These are phyloP conservation scores for Leptestheria dahalacensis DNA, from an alignment of 1,140 invertebrate species.

Conservation along the genomic window DNA sequence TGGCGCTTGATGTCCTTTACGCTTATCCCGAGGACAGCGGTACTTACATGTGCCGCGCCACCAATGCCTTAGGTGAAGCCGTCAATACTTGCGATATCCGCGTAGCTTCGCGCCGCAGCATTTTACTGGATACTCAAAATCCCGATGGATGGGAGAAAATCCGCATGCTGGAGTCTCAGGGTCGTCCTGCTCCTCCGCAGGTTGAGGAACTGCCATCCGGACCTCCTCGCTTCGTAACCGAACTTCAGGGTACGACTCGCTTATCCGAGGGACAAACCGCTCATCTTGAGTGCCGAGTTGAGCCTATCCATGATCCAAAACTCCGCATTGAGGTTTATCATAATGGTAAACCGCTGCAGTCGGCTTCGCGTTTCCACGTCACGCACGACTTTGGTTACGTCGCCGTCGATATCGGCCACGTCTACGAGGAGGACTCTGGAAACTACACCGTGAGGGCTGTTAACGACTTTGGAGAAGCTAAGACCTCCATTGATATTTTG, in stretches of 20 bases:
- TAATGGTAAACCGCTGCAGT: constrained; percentile 71
- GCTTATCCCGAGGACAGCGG: constrained; percentile 85
- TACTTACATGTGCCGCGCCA: constrained; percentile 87
- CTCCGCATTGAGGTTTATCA: constrained; percentile 80
- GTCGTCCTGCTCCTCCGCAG: constrained; percentile 55
- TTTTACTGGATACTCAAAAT: constrained; percentile 81
- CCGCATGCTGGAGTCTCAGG: constrained; percentile 68
- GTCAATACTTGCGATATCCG: constrained; percentile 80
- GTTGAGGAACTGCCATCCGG: constrained; percentile 59
- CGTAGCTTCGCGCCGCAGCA: constrained; percentile 50
- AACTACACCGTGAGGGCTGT: constrained; percentile 79
- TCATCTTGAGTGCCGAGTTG: constrained; percentile 80
- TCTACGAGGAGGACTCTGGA: constrained; percentile 84
- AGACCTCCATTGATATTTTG: constrained; percentile 55
- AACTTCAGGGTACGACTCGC: constrained; percentile 60
- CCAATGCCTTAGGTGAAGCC: constrained; percentile 77
- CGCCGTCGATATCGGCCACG: constrained; percentile 74
- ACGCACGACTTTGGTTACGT: constrained; percentile 93
- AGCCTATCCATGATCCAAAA: constrained; percentile 79
- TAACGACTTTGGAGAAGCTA: constrained; percentile 72
- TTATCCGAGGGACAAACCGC: constrained; percentile 71
- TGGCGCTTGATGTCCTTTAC: constrained; percentile 84
- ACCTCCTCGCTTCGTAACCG: constrained; percentile 64
- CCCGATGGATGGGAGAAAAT: constrained; percentile 86
- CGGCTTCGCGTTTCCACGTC: constrained; percentile 74